Conservation (phyloP, 2,797 vertebrate genomes). For the Astyanax mexicanus region DNA sequence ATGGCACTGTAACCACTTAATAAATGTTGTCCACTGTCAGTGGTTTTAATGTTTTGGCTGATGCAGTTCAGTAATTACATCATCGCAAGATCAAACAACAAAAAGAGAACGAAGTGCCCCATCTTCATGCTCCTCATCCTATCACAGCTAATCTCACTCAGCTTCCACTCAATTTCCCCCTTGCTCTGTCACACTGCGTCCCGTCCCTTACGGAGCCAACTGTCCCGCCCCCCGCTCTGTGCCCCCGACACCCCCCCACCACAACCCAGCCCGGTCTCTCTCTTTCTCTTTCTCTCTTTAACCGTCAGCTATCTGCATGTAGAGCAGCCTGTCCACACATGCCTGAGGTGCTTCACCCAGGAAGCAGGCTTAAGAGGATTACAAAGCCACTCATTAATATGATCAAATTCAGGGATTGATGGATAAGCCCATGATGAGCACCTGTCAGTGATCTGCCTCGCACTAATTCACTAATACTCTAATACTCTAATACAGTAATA, state of each 20-base stretch:
- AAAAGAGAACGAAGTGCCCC: no score
- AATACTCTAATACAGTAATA: not conserved
- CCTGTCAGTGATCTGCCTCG: conserved; percentile 47
- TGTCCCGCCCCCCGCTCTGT: no score
- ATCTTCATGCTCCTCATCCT: no score
- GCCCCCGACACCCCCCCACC: not conserved
- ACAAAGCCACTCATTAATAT: conserved; percentile 58
- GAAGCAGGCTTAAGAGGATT: conserved; percentile 56
- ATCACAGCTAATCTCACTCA: conserved; percentile 29
- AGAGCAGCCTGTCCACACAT: conserved; percentile 40
- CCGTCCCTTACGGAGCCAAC: no score
- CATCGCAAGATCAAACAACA: no score
- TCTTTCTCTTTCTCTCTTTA: conserved; percentile 2
- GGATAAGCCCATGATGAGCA: conserved; percentile 56
- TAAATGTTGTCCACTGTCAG: no score
- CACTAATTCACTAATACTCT: conserved; percentile 27
- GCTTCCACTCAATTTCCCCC: conserved; percentile 24
- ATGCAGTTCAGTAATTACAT: no score
- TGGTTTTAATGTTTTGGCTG: no score
- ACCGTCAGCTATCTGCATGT: not conserved
- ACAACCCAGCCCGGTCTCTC: conserved; percentile 1
- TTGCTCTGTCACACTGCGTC: conserved; percentile 1
- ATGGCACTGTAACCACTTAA: no score
- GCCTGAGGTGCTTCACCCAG: conserved; percentile 43
- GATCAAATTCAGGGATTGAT: conserved; percentile 59